A percentile compares a stretch with the other conserved stretches of the same genome.
These are phyloP conservation scores for Harlomillsia oculata DNA, from an alignment of 1,140 invertebrate genomes.

Conservation along the genomic window DNA sequence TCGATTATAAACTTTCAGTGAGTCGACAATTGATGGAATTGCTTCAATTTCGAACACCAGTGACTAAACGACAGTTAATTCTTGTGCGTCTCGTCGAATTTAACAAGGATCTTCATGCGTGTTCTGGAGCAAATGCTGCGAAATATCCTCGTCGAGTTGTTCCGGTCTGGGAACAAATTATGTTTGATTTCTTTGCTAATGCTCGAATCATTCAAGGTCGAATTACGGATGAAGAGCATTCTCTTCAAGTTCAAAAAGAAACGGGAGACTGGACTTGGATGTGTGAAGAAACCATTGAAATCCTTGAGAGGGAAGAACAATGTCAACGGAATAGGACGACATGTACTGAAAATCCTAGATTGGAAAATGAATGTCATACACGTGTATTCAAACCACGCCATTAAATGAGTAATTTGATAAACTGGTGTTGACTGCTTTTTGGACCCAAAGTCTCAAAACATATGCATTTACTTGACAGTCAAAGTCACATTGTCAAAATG, in stretches of 20 bases:
- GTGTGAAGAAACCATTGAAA: constrained; percentile 22
- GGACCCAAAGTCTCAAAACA: no score
- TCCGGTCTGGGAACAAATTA: constrained; percentile 21
- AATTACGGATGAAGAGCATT: neutral
- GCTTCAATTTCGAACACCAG: constrained; percentile 22
- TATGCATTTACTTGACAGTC: no score
- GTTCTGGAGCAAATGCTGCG: neutral
- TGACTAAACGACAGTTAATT: constrained; percentile 17
- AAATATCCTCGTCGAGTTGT: constrained; percentile 19
- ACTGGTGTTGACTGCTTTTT: no score
- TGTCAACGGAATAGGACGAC: constrained; percentile 3
- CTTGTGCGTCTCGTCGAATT: constrained; percentile 12
- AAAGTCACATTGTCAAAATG: no score
- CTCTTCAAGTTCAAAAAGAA: constrained; percentile 8
- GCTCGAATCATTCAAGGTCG: constrained; percentile 19
- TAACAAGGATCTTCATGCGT: constrained; percentile 3
- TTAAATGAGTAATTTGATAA: no score
- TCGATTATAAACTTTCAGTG: constrained; percentile 3
- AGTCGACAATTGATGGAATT: constrained; percentile 10
- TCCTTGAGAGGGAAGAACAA: constrained; percentile 9
- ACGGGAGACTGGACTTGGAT: constrained; percentile 20
- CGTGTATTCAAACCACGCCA: no score
- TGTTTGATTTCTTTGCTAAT: constrained; percentile 23
- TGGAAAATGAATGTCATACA: no score
- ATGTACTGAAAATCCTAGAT: no score